These are phyloP conservation scores for Perizoma flavofasciatum DNA, from an alignment of 2,888 invertebrate species.

Conservation along the genomic window DNA sequence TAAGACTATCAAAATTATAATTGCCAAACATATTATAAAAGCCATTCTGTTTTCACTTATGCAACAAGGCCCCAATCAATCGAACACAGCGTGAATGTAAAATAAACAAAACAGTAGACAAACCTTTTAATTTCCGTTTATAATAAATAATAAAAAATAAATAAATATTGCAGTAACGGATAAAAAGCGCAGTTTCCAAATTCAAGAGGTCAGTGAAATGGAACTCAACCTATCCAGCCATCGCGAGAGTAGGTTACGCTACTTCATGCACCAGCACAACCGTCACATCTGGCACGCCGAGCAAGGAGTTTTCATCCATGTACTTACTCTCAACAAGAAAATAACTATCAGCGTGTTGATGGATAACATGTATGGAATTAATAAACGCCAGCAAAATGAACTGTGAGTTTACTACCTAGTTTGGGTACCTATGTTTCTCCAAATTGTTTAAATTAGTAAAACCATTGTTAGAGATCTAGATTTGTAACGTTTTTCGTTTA, in stretches of 20 bases:
- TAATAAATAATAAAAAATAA: too few relatives aligned
- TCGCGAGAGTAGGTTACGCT: slow-evolving; percentile 73
- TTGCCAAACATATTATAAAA: too few relatives aligned
- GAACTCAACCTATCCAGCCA: slow-evolving; percentile 73
- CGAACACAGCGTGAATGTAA: too few relatives aligned
- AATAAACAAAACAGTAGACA: too few relatives aligned
- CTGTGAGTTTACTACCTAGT: slow-evolving; percentile 79
- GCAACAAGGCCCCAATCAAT: too few relatives aligned
- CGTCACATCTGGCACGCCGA: slow-evolving; percentile 83
- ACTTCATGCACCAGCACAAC: slow-evolving; percentile 82
- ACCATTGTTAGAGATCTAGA: too few relatives aligned
- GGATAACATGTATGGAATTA: slow-evolving; percentile 80
- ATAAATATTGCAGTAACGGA: slow-evolving; percentile 82
- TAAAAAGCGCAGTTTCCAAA: slow-evolving; percentile 69
- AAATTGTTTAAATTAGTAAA: too few relatives aligned
- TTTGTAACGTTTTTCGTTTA: too few relatives aligned
- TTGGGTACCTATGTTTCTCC: too few relatives aligned
- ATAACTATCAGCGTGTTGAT: slow-evolving; percentile 75
- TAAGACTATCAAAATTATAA: too few relatives aligned
- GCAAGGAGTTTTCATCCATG: slow-evolving; percentile 75
- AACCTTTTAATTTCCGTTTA: too few relatives aligned
- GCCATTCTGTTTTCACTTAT: too few relatives aligned
- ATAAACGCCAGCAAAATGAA: slow-evolving; percentile 81
- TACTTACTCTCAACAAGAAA: slow-evolving; percentile 75
- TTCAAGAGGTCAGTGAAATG: slow-evolving; percentile 69